These are phyloP conservation scores for Conchocele bisecta DNA, from an alignment of 2,888 invertebrate species.

Conservation along the genomic window DNA sequence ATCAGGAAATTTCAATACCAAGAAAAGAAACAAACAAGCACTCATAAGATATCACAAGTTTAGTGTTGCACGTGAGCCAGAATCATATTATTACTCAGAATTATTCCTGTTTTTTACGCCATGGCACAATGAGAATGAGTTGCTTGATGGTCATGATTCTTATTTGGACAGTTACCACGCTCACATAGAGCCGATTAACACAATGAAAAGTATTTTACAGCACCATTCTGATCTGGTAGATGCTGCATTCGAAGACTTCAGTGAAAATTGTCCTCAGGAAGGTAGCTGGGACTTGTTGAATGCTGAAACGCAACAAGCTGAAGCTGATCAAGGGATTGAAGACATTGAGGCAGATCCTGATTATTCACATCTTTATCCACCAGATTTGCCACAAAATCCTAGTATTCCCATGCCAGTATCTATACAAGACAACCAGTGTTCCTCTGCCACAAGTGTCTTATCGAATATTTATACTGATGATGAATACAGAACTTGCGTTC, in stretches of 20 bases:
- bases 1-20: no score
- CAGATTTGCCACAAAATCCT: no score
- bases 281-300: conserved; percentile 23
- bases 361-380: no score
- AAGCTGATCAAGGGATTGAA: no score
- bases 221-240: conserved; percentile 26
- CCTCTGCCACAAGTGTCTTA: no score
- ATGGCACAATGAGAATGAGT: conserved; percentile 16
- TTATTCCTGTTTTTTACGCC: conserved; percentile 19
- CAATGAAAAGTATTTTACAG: neutral
- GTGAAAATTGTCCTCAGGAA: conserved; percentile 9
- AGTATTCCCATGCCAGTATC: no score
- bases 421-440: no score
- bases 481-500: conserved; percentile 15
- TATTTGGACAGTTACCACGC: conserved; percentile 22
- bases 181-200: conserved; percentile 16
- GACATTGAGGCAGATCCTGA: no score
- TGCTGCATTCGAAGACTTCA: conserved; percentile 23
- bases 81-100: conserved; percentile 33
- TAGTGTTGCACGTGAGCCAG: conserved; percentile 24
- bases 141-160: neutral
- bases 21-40: conserved; percentile 19
- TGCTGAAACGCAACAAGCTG: no score
- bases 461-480: conserved; percentile 3
- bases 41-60: conserved; percentile 39